Conservation (phyloP, 2,797 vertebrate species). For the Gymnoscopelus braueri region DNA sequence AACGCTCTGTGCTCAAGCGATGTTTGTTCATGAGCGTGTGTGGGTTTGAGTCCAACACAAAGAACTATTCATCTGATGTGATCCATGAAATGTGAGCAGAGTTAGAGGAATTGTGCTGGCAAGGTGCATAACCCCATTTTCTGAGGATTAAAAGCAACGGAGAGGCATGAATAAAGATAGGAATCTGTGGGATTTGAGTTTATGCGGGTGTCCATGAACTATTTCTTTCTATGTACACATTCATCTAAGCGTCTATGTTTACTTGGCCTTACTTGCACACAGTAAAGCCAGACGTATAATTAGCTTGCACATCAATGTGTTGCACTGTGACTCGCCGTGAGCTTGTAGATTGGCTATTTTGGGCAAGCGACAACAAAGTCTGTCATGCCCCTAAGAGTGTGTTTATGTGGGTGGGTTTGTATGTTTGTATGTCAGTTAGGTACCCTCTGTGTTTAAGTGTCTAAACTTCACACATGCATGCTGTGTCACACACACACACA, state of each 20-base stretch:
- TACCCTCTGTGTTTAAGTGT: slow-evolving; percentile 7
- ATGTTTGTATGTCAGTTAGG: slow-evolving; percentile 11
- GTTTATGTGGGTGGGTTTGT: neutral
- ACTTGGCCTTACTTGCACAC: no score
- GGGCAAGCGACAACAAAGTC: neutral
- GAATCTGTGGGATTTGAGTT: slow-evolving; percentile 47
- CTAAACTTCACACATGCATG: neutral
- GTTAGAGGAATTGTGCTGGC: slow-evolving; percentile 6
- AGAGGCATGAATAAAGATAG: slow-evolving; percentile 43
- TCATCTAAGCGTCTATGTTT: no score
- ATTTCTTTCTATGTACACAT: neutral
- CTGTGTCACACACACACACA: neutral
- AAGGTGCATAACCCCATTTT: no score
- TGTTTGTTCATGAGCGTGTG: slow-evolving; percentile 11
- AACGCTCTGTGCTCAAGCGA: slow-evolving; percentile 2
- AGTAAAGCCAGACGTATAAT: no score
- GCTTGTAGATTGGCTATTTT: no score
- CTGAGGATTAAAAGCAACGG: slow-evolving; percentile 53
- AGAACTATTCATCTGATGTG: slow-evolving; percentile 49
- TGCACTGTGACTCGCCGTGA: no score
- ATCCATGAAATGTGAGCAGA: slow-evolving; percentile 54
- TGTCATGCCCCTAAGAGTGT: no score
- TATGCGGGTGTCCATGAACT: slow-evolving; percentile 41
- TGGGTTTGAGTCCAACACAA: slow-evolving; percentile 28
- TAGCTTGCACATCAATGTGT: slow-evolving; percentile 21